Evolutionary conservation across 2,888 invertebrate genomes (phyloP), one percentile per base, ranked within the genome.

Genomic region (Trilocha varians): DNA sequence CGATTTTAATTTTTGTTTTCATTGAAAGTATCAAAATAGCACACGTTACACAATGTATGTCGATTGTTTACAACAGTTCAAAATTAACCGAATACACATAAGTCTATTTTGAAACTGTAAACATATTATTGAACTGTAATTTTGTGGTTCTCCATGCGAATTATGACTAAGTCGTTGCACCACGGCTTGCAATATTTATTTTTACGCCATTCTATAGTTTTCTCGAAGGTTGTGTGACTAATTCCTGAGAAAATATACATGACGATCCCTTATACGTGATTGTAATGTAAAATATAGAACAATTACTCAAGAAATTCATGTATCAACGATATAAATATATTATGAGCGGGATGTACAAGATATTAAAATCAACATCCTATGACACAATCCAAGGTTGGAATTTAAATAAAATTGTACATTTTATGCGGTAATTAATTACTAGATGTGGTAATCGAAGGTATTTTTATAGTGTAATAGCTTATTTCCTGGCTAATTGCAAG

Each of bases 221-320:
- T 45, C 40, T n/a, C 46, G 53, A 62, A 65, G 62, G 64, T 25
- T 25, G 25, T 40, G 33, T 57, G 55, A 57, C 44, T 53, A 56
- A 61, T 50, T 48, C 18, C 53, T 53, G 50, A 56, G 57, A 61
- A 65, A 64, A 61, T 57, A 61, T 40, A 45, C 42, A 34, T 39
- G 37, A 18, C 40, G 43, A 37, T 8, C 38, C 18, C 43, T 41
- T 34, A 36, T 32, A 14, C 38, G 35, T 39, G 25, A 33, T 34
- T 34, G 11, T 16, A 40, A 16, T 16, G 25, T 39, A 18, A 36
- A 34, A 34, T 3, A 39, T 34, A 36, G 35, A 34, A 42, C 18
- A 38, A 38, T 34, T 18, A 38, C 18, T 44, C 44, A 44, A 18
- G 38, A 17, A 40, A 34, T 43, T 40, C 16, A 2, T 25, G 6